Percentiles rank a stretch among this genome's conserved stretches.
phyloP scores from a whole-genome alignment of 2,113 vertebrate genomes.

The Myrmecobius fasciatus region DNA sequence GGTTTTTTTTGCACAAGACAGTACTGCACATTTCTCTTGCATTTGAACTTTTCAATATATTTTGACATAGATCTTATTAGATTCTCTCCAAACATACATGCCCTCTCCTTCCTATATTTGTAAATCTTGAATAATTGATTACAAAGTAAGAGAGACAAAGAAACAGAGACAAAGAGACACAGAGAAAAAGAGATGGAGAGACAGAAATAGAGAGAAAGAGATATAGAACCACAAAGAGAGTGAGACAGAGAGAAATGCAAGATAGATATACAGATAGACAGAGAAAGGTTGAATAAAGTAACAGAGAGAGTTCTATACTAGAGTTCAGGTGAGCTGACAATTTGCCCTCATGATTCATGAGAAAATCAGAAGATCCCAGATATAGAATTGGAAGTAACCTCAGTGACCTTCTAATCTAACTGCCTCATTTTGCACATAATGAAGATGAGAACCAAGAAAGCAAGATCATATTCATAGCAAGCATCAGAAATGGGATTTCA shows the following conservation, averaged over 20 bases:
- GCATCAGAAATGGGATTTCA: not conserved
- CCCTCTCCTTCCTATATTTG: conserved; percentile 3
- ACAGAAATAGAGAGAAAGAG: not conserved
- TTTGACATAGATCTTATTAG: conserved; percentile 31
- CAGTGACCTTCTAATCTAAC: not conserved
- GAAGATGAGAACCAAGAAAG: not conserved
- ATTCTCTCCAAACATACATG: conserved; percentile 2
- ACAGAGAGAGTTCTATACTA: not conserved
- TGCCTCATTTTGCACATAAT: not conserved
- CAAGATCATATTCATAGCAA: not conserved
- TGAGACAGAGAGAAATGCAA: not conserved
- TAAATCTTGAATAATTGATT: not conserved
- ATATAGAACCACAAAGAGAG: too few relatives aligned
- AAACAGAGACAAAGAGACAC: too few relatives aligned
- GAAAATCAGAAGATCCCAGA: not conserved
- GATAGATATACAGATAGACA: not conserved
- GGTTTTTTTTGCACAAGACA: not conserved
- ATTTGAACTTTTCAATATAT: conserved; percentile 4
- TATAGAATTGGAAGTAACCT: not conserved
- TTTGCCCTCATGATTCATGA: not conserved
- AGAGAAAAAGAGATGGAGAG: not conserved
- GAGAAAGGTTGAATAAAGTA: not conserved
- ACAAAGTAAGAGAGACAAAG: too few relatives aligned
- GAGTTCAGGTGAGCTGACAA: not conserved
- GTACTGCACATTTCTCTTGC: not conserved